Evolutionary conservation across 2,888 invertebrate genomes (phyloP).

Genomic region (Ariolimax columbianus): DNA sequence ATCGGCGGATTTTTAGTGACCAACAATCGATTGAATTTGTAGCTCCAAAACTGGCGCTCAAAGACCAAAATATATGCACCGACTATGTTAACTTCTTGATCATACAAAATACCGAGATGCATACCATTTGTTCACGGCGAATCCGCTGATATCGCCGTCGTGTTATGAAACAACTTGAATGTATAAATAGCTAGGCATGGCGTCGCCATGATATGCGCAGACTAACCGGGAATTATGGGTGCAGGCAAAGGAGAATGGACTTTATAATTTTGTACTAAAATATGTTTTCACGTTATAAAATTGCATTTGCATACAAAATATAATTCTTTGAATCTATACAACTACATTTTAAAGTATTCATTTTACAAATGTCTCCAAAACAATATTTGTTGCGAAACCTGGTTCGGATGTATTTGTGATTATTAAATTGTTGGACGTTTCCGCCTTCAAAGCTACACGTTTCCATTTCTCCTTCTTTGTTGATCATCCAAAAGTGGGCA

Average conservation of each 20-base stretch:
- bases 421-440: neutral
- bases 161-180: conserved; percentile 29
- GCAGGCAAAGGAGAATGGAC: neutral
- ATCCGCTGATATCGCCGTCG: conserved; percentile 25
- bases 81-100: neutral
- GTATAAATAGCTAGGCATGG: conserved; percentile 48
- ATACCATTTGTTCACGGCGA: conserved; percentile 42
- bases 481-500: too few species aligned
- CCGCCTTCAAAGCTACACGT: too few species aligned
- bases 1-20: conserved; percentile 17
- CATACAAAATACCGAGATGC: neutral
- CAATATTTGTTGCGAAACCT: neutral
- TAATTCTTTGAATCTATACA: neutral
- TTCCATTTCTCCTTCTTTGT: too few species aligned
- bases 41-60: neutral
- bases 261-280: neutral
- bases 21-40: neutral
- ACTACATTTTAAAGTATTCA: neutral
- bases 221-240: conserved; percentile 41
- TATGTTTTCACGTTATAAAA: neutral
- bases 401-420: conserved; percentile 5
- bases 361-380: too few species aligned
- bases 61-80: neutral
- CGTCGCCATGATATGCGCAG: conserved; percentile 52
- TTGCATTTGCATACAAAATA: neutral